These are phyloP conservation scores for Aulostomus chinensis DNA, from an alignment of 2,797 vertebrate genomes.

Conservation along the genomic window DNA sequence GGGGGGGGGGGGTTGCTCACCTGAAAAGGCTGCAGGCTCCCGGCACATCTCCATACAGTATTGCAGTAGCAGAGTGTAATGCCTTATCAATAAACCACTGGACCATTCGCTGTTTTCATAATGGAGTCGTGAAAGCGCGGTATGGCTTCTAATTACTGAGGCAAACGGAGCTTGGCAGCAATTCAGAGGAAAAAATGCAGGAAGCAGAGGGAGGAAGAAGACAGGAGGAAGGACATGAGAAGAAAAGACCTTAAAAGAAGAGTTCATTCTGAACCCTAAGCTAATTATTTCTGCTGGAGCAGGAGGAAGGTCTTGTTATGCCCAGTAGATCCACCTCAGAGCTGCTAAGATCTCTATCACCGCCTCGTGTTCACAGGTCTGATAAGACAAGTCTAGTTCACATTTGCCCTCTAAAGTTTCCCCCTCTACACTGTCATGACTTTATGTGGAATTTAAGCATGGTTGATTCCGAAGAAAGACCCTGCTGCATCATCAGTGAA, in stretches of 20 bases:
- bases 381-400: conserved; percentile 49
- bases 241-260: conserved; percentile 60
- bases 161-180: conserved; percentile 78
- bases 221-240: conserved; percentile 42
- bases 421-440: background rate
- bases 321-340: conserved; percentile 59
- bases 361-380: conserved; percentile 48
- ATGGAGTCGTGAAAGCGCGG: conserved; percentile 80
- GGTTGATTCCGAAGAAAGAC: conserved; percentile 1
- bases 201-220: conserved; percentile 45
- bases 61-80: conserved; percentile 74
- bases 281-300: conserved; percentile 67
- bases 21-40: conserved; percentile 69
- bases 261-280: conserved; percentile 55
- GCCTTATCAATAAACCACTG: conserved; percentile 84
- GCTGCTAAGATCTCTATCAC: conserved; percentile 49
- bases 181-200: conserved; percentile 62
- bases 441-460: conserved; percentile 16
- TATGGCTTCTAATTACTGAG: conserved; percentile 80
- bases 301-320: conserved; percentile 58
- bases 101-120: conserved; percentile 84
- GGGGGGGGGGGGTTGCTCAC: conserved; percentile 55
- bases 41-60: conserved; percentile 75
- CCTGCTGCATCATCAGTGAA: no score
- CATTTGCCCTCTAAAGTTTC: conserved; percentile 61